phyloP scores from a whole-genome alignment of 2,113 vertebrate genomes.

The Excalfactoria chinensis region DNA sequence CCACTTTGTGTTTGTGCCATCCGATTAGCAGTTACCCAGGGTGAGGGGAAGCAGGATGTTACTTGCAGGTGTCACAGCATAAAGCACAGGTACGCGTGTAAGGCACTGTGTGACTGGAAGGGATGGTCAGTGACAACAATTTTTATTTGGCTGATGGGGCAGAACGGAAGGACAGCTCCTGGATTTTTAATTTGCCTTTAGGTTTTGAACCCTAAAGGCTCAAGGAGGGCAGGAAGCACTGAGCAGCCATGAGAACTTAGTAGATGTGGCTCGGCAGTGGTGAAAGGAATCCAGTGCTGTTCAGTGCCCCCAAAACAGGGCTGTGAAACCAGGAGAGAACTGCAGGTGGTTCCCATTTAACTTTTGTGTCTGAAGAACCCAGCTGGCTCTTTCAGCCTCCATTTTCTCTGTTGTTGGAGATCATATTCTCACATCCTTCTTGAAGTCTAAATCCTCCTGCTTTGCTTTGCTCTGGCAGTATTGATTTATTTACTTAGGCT shows the following conservation, averaged over 20 bases:
- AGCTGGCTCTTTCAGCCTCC: not conserved
- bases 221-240: not conserved
- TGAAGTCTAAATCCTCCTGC: not conserved
- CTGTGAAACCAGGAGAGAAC: not conserved
- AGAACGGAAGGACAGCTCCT: not conserved
- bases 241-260: not conserved
- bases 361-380: not conserved
- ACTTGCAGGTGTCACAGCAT: not conserved
- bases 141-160: not conserved
- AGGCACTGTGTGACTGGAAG: not conserved
- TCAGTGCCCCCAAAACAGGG: not conserved
- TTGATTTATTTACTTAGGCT: slow-evolving; percentile 10
- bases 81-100: not conserved
- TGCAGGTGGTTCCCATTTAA: not conserved
- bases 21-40: not conserved
- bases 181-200: not conserved
- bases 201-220: not conserved
- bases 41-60: not conserved
- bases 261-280: not conserved
- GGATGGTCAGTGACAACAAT: not conserved
- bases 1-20: not conserved
- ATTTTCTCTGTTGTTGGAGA: not conserved
- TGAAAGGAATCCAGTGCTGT: not conserved
- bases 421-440: not conserved
- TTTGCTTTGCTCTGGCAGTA: slow-evolving; percentile 1